Evolutionary conservation across 1,140 invertebrate species (phyloP), one percentile per base, ranked within the genome.

Genomic region (Caenorhabditis inopinata): DNA sequence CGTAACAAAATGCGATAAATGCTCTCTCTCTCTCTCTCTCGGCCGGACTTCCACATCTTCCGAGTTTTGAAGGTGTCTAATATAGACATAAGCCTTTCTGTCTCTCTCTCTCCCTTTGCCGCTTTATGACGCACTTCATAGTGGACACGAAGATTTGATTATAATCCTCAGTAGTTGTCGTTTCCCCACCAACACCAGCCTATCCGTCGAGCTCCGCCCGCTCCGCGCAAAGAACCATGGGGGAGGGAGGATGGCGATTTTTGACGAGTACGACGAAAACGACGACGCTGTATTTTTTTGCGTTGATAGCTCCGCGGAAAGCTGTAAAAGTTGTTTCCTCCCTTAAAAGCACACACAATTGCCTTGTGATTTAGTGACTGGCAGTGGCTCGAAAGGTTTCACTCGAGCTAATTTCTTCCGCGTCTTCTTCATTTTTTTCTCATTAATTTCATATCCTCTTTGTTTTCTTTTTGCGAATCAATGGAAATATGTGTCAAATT

Each of bases 81-180:
- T 68, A 68, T 68, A 18, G 58, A 21, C 58, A 68, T 68, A 68
- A 68, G 58, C 58, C 32, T 14, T n/a, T n/a, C n/a, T n/a, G n/a
- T n/a, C n/a, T n/a, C n/a, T n/a, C n/a, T n/a, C n/a, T n/a, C n/a
- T n/a, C 32, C 38, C 51, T 58, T 32, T 2, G 25, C 25, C 58
- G 58, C 58, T 68, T 68, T 68, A 68, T 68, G 58, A 68, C 58
- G 58, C 58, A 68, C 58, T 68, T 68, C 58, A 18, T 38, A 68
- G 58, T 68, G 58, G 58, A 68, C 58, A 68, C 58, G 58, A 68
- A 68, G 58, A 68, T 68, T 68, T 68, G 58, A 68, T 68, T 68
- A 68, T 68, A 68, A 68, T 68, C 58, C 58, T 38, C 25, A 68
- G n/a, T 68, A 16, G 58, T 68, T 25, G 58, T 68, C 58, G 32